These are phyloP conservation scores for Zaprionus africanus DNA, from an alignment of 1,140 invertebrate species.

Conservation along the genomic window DNA sequence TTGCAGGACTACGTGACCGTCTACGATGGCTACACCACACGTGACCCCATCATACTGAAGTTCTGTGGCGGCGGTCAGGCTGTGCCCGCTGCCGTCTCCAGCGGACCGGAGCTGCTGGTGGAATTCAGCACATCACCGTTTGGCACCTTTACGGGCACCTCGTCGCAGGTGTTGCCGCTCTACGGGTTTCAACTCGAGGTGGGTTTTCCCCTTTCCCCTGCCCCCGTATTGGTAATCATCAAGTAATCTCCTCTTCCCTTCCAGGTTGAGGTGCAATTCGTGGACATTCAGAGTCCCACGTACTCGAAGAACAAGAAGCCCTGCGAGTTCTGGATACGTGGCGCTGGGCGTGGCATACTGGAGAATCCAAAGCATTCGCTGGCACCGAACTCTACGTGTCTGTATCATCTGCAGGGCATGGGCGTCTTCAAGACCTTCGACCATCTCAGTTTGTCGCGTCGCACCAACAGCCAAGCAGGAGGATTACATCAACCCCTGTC, in stretches of 20 bases:
- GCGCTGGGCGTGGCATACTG: slow-evolving; percentile 90
- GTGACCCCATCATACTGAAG: slow-evolving; percentile 94
- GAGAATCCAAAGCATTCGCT: slow-evolving; percentile 92
- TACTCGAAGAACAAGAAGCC: slow-evolving; percentile 92
- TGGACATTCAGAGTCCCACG: slow-evolving; percentile 91
- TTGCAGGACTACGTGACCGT: slow-evolving; percentile 93
- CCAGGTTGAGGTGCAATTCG: slow-evolving; percentile 90
- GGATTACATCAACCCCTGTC: slow-evolving; percentile 80
- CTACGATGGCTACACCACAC: slow-evolving; percentile 95
- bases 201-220: slow-evolving; percentile 77
- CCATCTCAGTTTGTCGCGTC: slow-evolving; percentile 75
- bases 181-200: slow-evolving; percentile 95
- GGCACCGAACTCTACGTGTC: slow-evolving; percentile 93
- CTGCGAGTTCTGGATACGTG: slow-evolving; percentile 94
- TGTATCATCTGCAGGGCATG: slow-evolving; percentile 90
- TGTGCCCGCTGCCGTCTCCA: slow-evolving; percentile 92
- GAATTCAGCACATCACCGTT: slow-evolving; percentile 96
- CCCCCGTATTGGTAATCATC: slow-evolving; percentile 11
- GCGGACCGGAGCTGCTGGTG: slow-evolving; percentile 93
- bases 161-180: slow-evolving; percentile 89
- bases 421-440: slow-evolving; percentile 83
- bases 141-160: slow-evolving; percentile 92
- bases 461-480: slow-evolving; percentile 65
- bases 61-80: slow-evolving; percentile 94
- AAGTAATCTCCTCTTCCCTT: neutral